These are phyloP conservation scores for Vannuccia rotundouncinata DNA, from an alignment of 2,888 invertebrate genomes.

Conservation along the genomic window DNA sequence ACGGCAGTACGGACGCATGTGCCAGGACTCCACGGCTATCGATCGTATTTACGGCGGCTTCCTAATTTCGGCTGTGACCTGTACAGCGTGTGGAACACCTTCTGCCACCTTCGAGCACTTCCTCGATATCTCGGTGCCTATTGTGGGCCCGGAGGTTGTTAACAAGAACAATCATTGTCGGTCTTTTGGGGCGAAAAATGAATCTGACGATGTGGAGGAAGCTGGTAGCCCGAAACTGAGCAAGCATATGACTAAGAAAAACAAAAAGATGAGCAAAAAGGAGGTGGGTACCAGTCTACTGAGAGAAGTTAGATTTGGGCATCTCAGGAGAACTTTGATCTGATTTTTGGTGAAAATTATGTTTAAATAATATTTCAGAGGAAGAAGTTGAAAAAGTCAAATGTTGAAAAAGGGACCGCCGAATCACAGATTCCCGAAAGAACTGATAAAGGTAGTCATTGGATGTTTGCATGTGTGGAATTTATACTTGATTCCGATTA, in stretches of 20 bases:
- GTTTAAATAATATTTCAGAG: neutral
- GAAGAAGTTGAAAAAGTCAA: neutral
- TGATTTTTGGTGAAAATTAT: neutral
- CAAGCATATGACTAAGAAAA: neutral
- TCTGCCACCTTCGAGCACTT: constrained; percentile 85
- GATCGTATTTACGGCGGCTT: constrained; percentile 89
- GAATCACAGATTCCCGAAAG: neutral
- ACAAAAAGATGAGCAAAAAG: neutral
- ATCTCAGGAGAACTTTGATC: no score
- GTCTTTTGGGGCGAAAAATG: neutral
- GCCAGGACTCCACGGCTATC: constrained; percentile 58
- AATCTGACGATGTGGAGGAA: neutral
- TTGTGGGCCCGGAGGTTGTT: constrained; percentile 54
- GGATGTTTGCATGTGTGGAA: no score
- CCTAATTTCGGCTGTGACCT: constrained; percentile 75
- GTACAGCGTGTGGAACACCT: constrained; percentile 74
- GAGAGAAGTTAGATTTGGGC: no score
- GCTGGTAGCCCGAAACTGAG: neutral
- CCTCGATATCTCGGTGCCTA: constrained; percentile 84
- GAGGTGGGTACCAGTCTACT: neutral
- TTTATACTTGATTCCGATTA: no score
- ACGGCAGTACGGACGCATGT: constrained; percentile 44
- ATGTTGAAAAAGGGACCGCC: neutral
- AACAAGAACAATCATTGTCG: neutral
- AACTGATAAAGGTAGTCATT: no score